Conservation (phyloP, 2,797 vertebrate genomes). For the Spinus pinus region DNA sequence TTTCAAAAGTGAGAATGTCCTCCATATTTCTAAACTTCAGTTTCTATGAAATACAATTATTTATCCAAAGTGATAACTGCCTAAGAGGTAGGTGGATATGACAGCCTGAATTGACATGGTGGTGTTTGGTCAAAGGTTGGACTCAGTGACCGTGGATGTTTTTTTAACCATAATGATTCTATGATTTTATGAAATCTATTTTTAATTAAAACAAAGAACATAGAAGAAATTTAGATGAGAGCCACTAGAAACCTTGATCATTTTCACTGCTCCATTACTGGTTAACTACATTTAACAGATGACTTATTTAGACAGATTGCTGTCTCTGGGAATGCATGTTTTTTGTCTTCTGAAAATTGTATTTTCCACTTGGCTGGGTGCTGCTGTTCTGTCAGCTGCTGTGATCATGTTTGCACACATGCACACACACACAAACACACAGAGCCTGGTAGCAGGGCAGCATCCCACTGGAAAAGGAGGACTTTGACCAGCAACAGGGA, state of each 20-base stretch:
- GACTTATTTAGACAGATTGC: constrained; percentile 4
- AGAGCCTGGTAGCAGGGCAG: not conserved
- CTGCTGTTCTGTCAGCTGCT: not conserved
- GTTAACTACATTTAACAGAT: not conserved
- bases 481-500: not conserved
- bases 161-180: not conserved
- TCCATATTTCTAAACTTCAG: not conserved
- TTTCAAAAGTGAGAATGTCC: not conserved
- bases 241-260: not conserved
- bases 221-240: not conserved
- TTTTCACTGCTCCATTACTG: not conserved
- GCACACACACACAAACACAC: not conserved
- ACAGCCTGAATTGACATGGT: not conserved
- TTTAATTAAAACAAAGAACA: not conserved
- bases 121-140: not conserved
- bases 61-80: not conserved
- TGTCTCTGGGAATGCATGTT: not conserved
- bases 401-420: not conserved
- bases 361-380: constrained; percentile 3
- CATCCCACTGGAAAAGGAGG: not conserved
- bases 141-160: not conserved
- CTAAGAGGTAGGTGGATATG: not conserved
- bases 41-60: not conserved
- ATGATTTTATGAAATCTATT: not conserved
- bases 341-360: not conserved